These are phyloP conservation scores for Anagrus nilaparvatae DNA, from an alignment of 1,140 invertebrate species.

Conservation along the genomic window DNA sequence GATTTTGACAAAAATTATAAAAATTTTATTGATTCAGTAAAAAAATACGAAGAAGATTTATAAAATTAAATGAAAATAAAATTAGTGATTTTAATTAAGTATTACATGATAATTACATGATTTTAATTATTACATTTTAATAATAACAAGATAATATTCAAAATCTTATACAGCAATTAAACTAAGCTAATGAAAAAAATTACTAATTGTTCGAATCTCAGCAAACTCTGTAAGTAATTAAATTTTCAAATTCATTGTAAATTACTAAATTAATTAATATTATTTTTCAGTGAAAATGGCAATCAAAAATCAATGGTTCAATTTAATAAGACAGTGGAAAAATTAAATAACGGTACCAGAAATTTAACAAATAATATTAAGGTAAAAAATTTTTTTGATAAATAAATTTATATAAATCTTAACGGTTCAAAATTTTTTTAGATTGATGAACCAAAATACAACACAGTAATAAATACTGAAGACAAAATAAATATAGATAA, in stretches of 20 bases:
- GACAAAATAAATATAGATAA: conserved; percentile 9
- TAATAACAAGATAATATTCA: conserved; percentile 23
- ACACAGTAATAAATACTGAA: conserved; percentile 12
- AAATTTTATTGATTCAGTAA: background rate
- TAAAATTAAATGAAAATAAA: conserved; percentile 11
- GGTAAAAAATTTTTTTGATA: conserved; percentile 18
- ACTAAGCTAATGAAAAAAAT: conserved; percentile 20
- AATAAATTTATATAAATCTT: conserved; percentile 3
- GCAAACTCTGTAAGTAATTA: conserved; percentile 25
- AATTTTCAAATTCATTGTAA: background rate
- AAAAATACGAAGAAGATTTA: conserved; percentile 5
- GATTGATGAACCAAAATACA: conserved; percentile 14
- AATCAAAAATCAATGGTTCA: conserved; percentile 31
- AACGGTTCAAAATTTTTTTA: conserved; percentile 9
- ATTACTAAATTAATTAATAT: background rate
- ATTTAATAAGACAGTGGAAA: conserved; percentile 24
- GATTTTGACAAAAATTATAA: conserved; percentile 6
- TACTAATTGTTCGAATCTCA: conserved; percentile 25
- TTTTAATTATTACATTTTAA: conserved; percentile 5
- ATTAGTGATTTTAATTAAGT: conserved; percentile 10
- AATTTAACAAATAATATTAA: conserved; percentile 33
- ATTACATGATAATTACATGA: no score
- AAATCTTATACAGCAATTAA: conserved; percentile 29
- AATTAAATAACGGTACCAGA: conserved; percentile 30
- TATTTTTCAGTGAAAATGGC: conserved; percentile 29